phyloP scores from a whole-genome alignment of 1,140 invertebrate genomes.

The Nasonia vitripennis region DNA sequence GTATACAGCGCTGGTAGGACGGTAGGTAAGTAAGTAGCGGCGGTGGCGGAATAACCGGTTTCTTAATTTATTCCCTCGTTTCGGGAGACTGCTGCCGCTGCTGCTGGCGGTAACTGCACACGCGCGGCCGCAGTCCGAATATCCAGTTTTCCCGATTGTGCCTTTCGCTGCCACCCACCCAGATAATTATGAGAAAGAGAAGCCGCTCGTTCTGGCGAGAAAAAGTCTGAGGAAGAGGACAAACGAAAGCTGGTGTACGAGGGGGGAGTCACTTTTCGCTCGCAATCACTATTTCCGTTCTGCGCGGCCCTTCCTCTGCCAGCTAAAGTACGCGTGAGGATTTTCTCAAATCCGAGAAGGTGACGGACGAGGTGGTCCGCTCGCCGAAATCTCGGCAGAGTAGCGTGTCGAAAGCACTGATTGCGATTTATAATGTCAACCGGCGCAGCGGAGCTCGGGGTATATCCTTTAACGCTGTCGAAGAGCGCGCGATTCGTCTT shows the following conservation, averaged over 20 bases:
- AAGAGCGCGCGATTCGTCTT: slow-evolving; percentile 19
- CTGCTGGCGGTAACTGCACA: neutral
- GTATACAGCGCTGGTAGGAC: neutral
- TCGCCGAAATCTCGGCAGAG: neutral
- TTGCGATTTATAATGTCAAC: slow-evolving; percentile 50
- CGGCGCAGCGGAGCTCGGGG: neutral
- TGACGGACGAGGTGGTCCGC: slow-evolving; percentile 6
- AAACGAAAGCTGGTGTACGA: neutral
- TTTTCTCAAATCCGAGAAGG: slow-evolving; percentile 33
- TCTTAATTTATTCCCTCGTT: slow-evolving; percentile 68
- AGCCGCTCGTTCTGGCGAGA: neutral
- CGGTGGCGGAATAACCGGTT: slow-evolving; percentile 63
- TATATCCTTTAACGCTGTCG: slow-evolving; percentile 5
- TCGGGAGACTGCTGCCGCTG: neutral
- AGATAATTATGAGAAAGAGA: neutral
- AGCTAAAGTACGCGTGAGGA: neutral
- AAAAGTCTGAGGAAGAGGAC: neutral
- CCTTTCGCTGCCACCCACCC: neutral
- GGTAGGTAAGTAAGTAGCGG: neutral
- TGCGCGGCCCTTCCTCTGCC: neutral
- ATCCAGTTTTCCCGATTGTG: slow-evolving; percentile 58
- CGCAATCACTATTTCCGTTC: neutral
- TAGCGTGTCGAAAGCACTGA: slow-evolving; percentile 44
- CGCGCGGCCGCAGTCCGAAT: slow-evolving; percentile 13
- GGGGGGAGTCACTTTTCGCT: too few relatives aligned